phyloP scores from a whole-genome alignment of 2,113 vertebrate genomes.

The Festucalex cinctus region DNA sequence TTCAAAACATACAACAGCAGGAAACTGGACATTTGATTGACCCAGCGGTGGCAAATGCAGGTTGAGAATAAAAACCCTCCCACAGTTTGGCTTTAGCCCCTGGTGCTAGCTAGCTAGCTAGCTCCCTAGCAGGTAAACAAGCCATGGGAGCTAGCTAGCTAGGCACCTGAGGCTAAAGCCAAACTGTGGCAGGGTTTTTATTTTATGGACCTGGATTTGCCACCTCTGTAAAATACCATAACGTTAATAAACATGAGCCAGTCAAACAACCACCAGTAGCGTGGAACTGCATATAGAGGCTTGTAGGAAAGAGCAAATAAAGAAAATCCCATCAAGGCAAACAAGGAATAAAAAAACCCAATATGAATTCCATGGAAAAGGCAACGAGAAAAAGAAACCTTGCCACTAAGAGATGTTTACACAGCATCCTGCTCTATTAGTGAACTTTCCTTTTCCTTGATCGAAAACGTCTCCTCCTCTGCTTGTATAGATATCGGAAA shows the following conservation, averaged over 20 bases:
- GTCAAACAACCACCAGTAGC: background rate
- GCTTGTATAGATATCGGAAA: constrained; percentile 87
- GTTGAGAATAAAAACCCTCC: no score
- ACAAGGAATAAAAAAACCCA: constrained; percentile 1
- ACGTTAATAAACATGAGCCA: background rate
- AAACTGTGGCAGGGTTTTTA: no score
- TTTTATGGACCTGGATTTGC: no score
- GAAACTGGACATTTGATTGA: background rate
- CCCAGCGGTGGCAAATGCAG: no score
- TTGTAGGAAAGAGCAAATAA: background rate
- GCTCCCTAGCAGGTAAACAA: no score
- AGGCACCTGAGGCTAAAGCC: no score
- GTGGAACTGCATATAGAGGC: background rate
- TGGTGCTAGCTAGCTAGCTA: no score
- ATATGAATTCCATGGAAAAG: constrained; percentile 15
- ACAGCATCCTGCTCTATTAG: constrained; percentile 45
- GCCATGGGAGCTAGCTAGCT: no score
- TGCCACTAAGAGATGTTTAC: constrained; percentile 7
- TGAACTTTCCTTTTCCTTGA: constrained; percentile 84
- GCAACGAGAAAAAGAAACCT: constrained; percentile 7
- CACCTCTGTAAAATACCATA: no score
- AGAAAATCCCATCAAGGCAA: background rate
- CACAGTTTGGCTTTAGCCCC: no score
- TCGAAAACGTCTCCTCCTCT: constrained; percentile 79
- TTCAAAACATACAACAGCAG: background rate